Evolutionary conservation across 2,797 vertebrate species (phyloP), one percentile per base, ranked within the genome.

Genomic region (Toxotes lorentzi): DNA sequence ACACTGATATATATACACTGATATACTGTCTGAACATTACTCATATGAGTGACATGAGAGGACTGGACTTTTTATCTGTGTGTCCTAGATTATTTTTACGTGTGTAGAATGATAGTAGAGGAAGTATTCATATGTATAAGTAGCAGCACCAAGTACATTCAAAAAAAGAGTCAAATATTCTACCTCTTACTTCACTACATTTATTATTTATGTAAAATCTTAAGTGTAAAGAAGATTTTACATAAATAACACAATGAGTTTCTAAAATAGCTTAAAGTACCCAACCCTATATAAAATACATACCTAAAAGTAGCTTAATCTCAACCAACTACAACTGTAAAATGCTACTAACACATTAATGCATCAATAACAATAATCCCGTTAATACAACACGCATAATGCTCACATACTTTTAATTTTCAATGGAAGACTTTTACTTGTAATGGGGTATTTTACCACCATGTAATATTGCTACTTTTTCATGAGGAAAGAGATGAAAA

Each of bases 1-100:
- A 53, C 19, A n/a, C n/a, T n/a, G n/a, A n/a, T n/a, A n/a, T n/a
- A n/a, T 54, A 27, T 27, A 27, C 3, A 30, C 11, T 69, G 45
- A 64, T 56, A 12, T 14, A 35, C 23, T 32, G 30, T 51, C 13
- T 57, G 38, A 41, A 23, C 13, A 56, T 30, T n/a, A 16, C 48
- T 61, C 24, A 41, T 43, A 27, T 62, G 47, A 62, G 11, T n/a
- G 21, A 67, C 66, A 57, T n/a, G 30, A 59, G 5, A 23, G 24
- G 23, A 61, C 38, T 34, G 19, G 14, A 59, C 10, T 40, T 63
- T 30, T 24, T 43, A 27, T 43, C 41, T 43, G 13, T 1, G 13
- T 17, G 16, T 45, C 43, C 16, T 45, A 5, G 14, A 6, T 16
- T 1, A 45, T 17, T 63, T 40, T 30, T 23, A 2, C 4, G 27